Base-by-base conservation (phyloP, 2,888 invertebrate genomes). In the Lasioglossum morio region DNA sequence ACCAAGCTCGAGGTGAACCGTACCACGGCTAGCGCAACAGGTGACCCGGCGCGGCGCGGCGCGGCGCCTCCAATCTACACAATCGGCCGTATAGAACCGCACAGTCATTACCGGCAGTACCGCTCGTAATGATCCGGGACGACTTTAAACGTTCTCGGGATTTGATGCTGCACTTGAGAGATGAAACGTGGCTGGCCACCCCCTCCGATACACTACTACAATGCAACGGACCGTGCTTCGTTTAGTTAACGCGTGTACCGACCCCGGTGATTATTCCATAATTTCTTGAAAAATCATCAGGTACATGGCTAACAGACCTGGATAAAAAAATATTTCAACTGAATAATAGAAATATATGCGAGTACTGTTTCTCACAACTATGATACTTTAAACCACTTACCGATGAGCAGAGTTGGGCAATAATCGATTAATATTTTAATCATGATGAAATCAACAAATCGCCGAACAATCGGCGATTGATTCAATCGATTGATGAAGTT, bases 11-110 rank as follows among this genome's bases (percentile, higher is more conserved):
- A 82, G 3, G 74, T 89, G 82, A 87, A 85, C 90, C 90, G 92
- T 89, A 90, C 93, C 93, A 91, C 93, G 92, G 92, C 91, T 92
- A 91, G 86, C 85, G 92, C 93, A 94, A 94, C 94, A 94, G 94
- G 94, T 94, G 94, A 93, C 91, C 92, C 91, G 87, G 88, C 91
- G 87, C 88, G n/a, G n/a, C n/a, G n/a, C n/a, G n/a, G n/a, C n/a
- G n/a, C 91, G 87, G 88, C 91, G 87, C 88, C 87, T 87, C 82
- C 84, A 75, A 82, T 77, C 86, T 85, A 87, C 83, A 85, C 84
- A 77, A 88, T 85, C 87, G 77, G 77, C 78, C 77, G 77, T 77
- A 81, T 79, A 82, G 81, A 84, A 79, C 84, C 82, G 82, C 63
- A 69, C 79, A 80, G 72, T 87, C 85, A 88, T 90, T 88, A 86